These are phyloP conservation scores for Eubasilissa regina DNA, from an alignment of 1,140 invertebrate genomes.

Conservation along the genomic window DNA sequence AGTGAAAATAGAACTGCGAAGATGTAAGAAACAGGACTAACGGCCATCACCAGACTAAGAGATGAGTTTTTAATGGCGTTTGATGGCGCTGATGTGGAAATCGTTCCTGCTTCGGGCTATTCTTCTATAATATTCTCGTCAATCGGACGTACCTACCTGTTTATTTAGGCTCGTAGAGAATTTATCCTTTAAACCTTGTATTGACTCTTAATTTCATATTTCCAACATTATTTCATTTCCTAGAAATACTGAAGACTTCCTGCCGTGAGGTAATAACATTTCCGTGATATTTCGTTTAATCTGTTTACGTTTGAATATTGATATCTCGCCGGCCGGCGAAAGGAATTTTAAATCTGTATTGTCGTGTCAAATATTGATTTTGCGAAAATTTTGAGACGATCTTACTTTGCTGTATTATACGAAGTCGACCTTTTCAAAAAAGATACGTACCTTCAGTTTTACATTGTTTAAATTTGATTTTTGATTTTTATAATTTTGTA, in stretches of 20 bases:
- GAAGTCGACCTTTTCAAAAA: too few relatives aligned
- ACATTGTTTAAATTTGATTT: too few relatives aligned
- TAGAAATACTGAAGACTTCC: not conserved
- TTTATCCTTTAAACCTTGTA: conserved; percentile 29
- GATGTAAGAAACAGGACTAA: conserved; percentile 51
- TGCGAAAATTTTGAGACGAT: conserved; percentile 3
- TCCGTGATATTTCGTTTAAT: conserved; percentile 18
- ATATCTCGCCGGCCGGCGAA: conserved; percentile 1
- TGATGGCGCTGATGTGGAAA: conserved; percentile 57
- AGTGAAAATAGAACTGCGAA: conserved; percentile 56
- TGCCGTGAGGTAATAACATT: conserved; percentile 10
- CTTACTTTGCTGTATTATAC: not conserved
- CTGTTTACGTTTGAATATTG: conserved; percentile 35
- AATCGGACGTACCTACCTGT: not conserved
- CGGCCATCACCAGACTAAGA: conserved; percentile 56
- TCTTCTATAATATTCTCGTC: conserved; percentile 45
- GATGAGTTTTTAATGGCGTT: conserved; percentile 60
- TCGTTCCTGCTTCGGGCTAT: conserved; percentile 54
- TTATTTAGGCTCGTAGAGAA: conserved; percentile 28
- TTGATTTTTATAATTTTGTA: too few relatives aligned
- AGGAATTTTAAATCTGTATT: conserved; percentile 27
- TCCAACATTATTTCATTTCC: conserved; percentile 11
- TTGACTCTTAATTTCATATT: conserved; percentile 34
- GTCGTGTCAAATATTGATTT: conserved; percentile 15
- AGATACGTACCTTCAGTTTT: too few relatives aligned